These are phyloP conservation scores for Lasioglossum vierecki DNA, from an alignment of 2,888 invertebrate species.

Conservation along the genomic window DNA sequence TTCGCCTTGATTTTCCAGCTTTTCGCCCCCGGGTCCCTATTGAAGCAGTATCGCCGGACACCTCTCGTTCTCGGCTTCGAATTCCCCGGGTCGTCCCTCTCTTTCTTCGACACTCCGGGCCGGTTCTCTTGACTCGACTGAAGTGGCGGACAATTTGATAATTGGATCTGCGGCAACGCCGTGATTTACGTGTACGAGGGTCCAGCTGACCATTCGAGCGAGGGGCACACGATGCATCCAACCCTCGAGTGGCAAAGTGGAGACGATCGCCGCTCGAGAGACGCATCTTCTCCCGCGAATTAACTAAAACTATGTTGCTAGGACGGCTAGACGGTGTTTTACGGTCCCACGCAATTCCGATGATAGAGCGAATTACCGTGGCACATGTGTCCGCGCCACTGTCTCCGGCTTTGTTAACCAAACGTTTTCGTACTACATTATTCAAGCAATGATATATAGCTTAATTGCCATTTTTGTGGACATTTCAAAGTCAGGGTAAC, in stretches of 20 bases:
- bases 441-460: not conserved
- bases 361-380: constrained; percentile 53
- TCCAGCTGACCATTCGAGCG: constrained; percentile 76
- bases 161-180: constrained; percentile 80
- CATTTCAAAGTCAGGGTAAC: not conserved
- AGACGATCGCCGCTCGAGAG: constrained; percentile 55
- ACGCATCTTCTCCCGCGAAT: constrained; percentile 70
- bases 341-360: constrained; percentile 59
- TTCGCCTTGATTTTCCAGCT: constrained; percentile 27
- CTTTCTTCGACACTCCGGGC: constrained; percentile 39
- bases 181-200: constrained; percentile 80
- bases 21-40: not conserved
- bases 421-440: not conserved
- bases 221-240: constrained; percentile 56
- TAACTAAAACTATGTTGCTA: constrained; percentile 72
- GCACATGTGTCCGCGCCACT: not conserved
- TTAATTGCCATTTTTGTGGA: not conserved
- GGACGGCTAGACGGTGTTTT: constrained; percentile 76
- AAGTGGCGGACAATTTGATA: constrained; percentile 82
- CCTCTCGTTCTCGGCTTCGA: constrained; percentile 26
- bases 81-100: constrained; percentile 32
- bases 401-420: not conserved
- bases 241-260: constrained; percentile 54
- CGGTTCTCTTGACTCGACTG: constrained; percentile 66
- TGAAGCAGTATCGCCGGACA: constrained; percentile 23